These are phyloP conservation scores for Synergus laeviventris DNA, from an alignment of 2,888 invertebrate species.

Conservation along the genomic window DNA sequence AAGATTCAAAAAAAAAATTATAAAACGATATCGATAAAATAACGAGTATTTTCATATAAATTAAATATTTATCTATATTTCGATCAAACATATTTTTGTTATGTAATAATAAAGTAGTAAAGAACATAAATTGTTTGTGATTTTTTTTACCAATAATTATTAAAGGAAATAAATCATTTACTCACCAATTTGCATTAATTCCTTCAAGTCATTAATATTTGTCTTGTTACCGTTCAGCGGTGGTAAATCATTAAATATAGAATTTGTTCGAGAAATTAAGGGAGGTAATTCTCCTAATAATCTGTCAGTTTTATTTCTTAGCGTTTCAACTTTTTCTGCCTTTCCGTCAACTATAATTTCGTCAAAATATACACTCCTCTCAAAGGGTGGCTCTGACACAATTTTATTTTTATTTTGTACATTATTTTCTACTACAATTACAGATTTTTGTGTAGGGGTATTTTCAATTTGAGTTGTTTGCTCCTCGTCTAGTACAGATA, in stretches of 20 bases:
- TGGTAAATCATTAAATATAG: constrained; percentile 72
- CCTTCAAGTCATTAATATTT: constrained; percentile 72
- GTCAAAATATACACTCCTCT: constrained; percentile 71
- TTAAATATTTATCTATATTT: too few relatives aligned
- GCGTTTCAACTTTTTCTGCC: constrained; percentile 66
- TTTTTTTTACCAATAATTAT: neutral
- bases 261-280: constrained; percentile 66
- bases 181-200: constrained; percentile 72
- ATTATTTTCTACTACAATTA: constrained; percentile 68
- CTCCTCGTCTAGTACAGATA: constrained; percentile 50
- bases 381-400: constrained; percentile 56
- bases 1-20: too few relatives aligned
- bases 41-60: too few relatives aligned
- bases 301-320: constrained; percentile 62
- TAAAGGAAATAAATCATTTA: constrained; percentile 7
- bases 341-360: constrained; percentile 72
- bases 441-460: constrained; percentile 63
- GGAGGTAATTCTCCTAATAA: constrained; percentile 68
- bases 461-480: constrained; percentile 67
- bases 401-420: constrained; percentile 66
- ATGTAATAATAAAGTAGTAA: too few relatives aligned
- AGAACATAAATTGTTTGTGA: too few relatives aligned
- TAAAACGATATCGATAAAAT: neutral
- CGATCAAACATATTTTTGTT: too few relatives aligned
- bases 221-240: constrained; percentile 72